Conservation (phyloP, 2,888 invertebrate genomes). For the Unio delphinus region DNA sequence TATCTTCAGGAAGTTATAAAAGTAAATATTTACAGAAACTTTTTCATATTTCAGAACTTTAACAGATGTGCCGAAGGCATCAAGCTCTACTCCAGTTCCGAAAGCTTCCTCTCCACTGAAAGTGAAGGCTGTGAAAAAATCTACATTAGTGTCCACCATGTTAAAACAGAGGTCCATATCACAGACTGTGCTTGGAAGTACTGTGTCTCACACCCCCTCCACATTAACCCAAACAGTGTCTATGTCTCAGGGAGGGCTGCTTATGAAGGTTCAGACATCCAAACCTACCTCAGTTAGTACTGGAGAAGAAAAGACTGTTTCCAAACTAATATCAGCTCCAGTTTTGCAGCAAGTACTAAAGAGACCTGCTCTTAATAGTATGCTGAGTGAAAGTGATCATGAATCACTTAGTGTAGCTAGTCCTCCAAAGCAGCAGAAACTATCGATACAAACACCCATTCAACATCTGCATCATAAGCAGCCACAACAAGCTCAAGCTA, state of each 20-base stretch:
- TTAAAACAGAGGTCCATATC: conserved; percentile 57
- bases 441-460: conserved; percentile 23
- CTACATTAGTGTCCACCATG: conserved; percentile 60
- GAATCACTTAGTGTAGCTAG: conserved; percentile 20
- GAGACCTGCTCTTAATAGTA: conserved; percentile 13
- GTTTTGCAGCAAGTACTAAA: conserved; percentile 17
- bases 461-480: conserved; percentile 6
- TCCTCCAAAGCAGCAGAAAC: conserved; percentile 41
- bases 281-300: conserved; percentile 6
- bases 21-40: too few relatives aligned
- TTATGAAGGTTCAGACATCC: conserved; percentile 34
- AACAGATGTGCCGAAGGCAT: conserved; percentile 57
- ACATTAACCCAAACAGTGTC: conserved; percentile 5
- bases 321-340: conserved; percentile 2
- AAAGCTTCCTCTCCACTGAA: conserved; percentile 4
- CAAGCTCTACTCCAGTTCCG: conserved; percentile 10
- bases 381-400: conserved; percentile 10
- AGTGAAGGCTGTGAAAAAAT: conserved; percentile 26
- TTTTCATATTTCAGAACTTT: conserved; percentile 35
- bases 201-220: conserved; percentile 1
- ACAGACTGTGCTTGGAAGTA: conserved; percentile 38
- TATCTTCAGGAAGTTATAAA: too few relatives aligned
- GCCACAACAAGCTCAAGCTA: conserved; percentile 41
- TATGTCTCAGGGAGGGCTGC: conserved; percentile 25
- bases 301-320: conserved; percentile 12